phyloP scores from a whole-genome alignment of 2,113 vertebrate species.

The Apteryx owenii region DNA sequence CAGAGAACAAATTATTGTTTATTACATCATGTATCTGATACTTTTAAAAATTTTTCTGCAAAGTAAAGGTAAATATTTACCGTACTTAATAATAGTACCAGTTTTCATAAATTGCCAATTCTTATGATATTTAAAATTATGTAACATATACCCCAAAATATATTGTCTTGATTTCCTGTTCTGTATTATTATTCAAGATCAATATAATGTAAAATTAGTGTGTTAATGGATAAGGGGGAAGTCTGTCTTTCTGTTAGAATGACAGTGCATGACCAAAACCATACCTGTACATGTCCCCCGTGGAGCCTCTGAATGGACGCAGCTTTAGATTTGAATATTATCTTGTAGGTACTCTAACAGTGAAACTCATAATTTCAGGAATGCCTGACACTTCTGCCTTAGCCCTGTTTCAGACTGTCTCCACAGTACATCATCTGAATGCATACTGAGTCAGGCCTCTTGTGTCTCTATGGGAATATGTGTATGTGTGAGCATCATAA shows the following conservation, averaged over 20 bases:
- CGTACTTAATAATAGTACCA: not conserved
- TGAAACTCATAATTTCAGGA: not conserved
- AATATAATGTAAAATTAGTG: not conserved
- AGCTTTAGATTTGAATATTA: not conserved
- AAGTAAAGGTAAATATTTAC: not conserved
- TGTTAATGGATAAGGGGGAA: not conserved
- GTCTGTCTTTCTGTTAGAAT: not conserved
- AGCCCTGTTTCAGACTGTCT: not conserved
- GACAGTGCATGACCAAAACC: not conserved
- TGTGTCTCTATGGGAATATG: not conserved
- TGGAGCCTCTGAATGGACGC: rapidly evolving
- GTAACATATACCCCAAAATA: not conserved
- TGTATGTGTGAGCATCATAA: rapidly evolving
- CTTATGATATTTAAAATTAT: not conserved
- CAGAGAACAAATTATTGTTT: not conserved
- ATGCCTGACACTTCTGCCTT: not conserved
- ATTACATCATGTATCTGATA: not conserved
- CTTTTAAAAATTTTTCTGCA: not conserved
- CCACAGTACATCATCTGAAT: not conserved
- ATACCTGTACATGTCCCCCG: rapidly evolving
- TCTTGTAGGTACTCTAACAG: not conserved
- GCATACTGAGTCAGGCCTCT: not conserved
- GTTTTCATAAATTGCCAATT: not conserved
- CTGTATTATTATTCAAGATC: not conserved
- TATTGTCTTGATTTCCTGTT: not conserved